Percentiles rank a stretch among this genome's conserved stretches.
Evolutionary conservation across 2,113 vertebrate species (phyloP).

Genomic region (Cebidichthys violaceus): DNA sequence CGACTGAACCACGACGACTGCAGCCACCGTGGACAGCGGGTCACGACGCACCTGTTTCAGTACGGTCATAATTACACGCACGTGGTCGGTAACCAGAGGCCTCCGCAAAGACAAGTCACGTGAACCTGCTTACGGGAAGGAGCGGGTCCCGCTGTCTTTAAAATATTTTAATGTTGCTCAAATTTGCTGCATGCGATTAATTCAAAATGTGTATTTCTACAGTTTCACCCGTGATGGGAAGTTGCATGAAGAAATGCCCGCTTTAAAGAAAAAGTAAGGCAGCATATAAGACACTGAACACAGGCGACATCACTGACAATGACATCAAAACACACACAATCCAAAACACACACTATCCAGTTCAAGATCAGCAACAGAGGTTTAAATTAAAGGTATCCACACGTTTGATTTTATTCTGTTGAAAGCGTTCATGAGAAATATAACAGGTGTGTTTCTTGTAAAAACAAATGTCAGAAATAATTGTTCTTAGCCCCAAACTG

Average conservation of each 20-base stretch:
- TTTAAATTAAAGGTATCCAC: neutral
- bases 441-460: neutral
- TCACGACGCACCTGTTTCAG: neutral
- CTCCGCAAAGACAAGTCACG: neutral
- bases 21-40: neutral
- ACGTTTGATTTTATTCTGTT: neutral
- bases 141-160: neutral
- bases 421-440: neutral
- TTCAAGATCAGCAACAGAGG: neutral
- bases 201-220: neutral
- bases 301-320: neutral
- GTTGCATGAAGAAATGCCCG: neutral
- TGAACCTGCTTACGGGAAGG: too few species aligned
- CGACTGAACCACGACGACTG: neutral
- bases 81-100: neutral
- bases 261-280: neutral
- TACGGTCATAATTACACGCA: neutral
- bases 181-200: neutral
- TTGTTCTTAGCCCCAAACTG: too few species aligned
- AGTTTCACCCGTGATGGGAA: neutral
- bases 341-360: neutral
- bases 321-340: neutral
- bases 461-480: neutral
- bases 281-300: neutral
- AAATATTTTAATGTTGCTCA: neutral